These are phyloP conservation scores for Caenorhabditis wallacei DNA, from an alignment of 2,888 invertebrate genomes.

Conservation along the genomic window DNA sequence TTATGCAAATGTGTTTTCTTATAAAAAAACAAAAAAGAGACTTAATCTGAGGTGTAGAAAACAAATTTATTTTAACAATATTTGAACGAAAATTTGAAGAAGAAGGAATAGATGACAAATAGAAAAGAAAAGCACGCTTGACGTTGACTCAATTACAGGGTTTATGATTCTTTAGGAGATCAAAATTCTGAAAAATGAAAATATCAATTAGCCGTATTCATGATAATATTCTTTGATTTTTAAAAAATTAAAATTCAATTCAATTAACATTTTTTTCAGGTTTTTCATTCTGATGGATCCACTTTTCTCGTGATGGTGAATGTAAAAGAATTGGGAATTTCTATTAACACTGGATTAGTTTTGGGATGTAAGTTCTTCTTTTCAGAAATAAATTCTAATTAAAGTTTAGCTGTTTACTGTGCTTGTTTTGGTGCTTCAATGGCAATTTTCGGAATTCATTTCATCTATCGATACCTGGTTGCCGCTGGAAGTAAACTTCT, in stretches of 20 bases:
- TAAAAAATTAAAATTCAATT: background rate
- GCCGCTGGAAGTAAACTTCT: conserved; percentile 28
- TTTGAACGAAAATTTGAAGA: background rate
- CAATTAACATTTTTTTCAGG: background rate
- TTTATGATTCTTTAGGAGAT: background rate
- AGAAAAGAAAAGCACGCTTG: background rate
- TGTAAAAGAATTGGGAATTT: conserved; percentile 8
- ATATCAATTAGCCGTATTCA: background rate
- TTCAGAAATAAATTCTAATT: background rate
- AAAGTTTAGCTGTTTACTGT: conserved; percentile 18
- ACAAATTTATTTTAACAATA: background rate
- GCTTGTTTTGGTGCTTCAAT: conserved; percentile 40
- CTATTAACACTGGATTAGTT: background rate
- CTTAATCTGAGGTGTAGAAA: background rate
- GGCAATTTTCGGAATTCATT: conserved; percentile 49
- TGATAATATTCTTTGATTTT: background rate
- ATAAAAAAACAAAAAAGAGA: background rate
- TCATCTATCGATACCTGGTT: conserved; percentile 48
- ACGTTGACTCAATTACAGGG: background rate
- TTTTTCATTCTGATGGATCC: conserved; percentile 44
- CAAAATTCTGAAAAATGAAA: background rate
- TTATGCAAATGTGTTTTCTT: background rate
- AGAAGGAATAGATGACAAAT: background rate
- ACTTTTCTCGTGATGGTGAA: conserved; percentile 44
- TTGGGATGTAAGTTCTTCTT: background rate